A percentile compares a stretch with the other conserved stretches of the same genome.
Conservation (phyloP, 2,113 vertebrate species). For the Acinonyx jubatus region DNA sequence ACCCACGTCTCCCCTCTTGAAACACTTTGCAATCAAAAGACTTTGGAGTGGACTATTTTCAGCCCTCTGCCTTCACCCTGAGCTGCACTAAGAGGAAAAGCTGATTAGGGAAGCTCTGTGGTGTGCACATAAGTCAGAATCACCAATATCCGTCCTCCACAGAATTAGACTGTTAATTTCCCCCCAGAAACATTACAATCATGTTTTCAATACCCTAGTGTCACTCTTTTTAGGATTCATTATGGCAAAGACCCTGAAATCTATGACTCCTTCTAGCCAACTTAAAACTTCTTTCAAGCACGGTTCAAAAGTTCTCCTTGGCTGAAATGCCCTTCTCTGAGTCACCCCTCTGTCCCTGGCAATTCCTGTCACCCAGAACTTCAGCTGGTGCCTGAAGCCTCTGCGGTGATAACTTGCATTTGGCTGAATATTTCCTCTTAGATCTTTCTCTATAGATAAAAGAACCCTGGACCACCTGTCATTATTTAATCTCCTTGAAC, state of each 20-base stretch:
- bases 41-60: conserved; percentile 84
- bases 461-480: background rate
- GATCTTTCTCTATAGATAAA: background rate
- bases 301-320: background rate
- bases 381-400: background rate
- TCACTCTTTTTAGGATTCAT: conserved; percentile 65
- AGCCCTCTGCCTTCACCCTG: conserved; percentile 73
- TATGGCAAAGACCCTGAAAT: conserved; percentile 59
- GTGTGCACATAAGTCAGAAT: conserved; percentile 70
- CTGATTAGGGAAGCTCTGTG: conserved; percentile 77
- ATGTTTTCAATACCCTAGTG: conserved; percentile 54
- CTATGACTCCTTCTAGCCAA: conserved; percentile 50
- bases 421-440: background rate
- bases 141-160: conserved; percentile 56
- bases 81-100: conserved; percentile 73
- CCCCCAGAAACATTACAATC: conserved; percentile 63
- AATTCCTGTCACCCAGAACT: background rate
- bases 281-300: conserved; percentile 48
- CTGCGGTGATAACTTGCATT: background rate
- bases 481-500: background rate
- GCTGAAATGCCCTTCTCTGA: background rate
- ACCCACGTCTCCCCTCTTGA: conserved; percentile 74
- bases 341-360: background rate
- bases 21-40: conserved; percentile 85
- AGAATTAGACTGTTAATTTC: conserved; percentile 52